A percentile compares a stretch with the other conserved stretches of the same genome.
Conservation (phyloP, 92 coral and sea anemone genomes). For the Epizoanthus scotinus region DNA sequence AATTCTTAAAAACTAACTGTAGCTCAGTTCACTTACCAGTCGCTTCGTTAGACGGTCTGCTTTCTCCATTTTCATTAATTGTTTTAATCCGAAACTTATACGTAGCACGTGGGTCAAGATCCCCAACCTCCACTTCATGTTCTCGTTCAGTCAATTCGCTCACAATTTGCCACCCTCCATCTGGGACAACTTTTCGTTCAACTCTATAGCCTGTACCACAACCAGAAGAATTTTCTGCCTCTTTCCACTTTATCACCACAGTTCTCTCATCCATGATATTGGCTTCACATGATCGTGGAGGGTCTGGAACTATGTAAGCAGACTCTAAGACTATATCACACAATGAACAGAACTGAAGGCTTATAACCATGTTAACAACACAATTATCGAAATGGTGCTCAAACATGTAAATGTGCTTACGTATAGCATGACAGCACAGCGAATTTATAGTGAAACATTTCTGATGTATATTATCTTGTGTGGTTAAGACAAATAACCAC, state of each 20-base stretch:
- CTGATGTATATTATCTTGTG: no score
- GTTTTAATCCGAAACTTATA: constrained; percentile 15
- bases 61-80: constrained; percentile 8
- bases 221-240: background rate
- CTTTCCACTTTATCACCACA: background rate
- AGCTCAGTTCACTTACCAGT: background rate
- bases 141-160: background rate
- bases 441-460: no score
- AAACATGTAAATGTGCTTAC: no score
- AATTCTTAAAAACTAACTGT: background rate
- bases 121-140: background rate
- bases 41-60: background rate
- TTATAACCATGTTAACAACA: no score
- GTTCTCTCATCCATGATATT: background rate
- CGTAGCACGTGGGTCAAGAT: background rate
- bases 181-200: background rate
- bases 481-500: no score
- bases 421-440: no score
- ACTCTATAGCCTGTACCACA: background rate
- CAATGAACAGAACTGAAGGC: background rate
- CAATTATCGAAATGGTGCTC: no score
- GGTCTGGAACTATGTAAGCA: constrained; percentile 1
- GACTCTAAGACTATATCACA: background rate
- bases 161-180: background rate
- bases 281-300: constrained; percentile 3